Conservation (phyloP, 2,113 vertebrate species). For the Mus spicilegus region DNA sequence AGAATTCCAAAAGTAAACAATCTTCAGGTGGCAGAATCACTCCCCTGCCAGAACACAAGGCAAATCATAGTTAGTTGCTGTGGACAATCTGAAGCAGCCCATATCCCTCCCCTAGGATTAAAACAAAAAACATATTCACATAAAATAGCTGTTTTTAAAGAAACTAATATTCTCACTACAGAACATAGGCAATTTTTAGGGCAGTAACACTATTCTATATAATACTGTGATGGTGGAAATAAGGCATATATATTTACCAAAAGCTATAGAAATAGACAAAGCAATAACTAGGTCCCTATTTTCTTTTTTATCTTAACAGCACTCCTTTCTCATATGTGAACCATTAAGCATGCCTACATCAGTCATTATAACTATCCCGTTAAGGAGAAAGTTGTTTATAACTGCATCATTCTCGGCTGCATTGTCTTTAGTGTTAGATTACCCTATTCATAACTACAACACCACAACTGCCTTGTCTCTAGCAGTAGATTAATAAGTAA, state of each 20-base stretch:
- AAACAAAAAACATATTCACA: too few species aligned
- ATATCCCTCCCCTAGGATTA: too few species aligned
- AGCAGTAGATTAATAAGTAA: neutral
- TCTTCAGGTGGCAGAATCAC: too few species aligned
- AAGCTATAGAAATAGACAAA: neutral
- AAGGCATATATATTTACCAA: neutral
- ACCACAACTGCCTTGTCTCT: neutral
- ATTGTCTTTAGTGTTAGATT: neutral
- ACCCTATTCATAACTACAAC: neutral
- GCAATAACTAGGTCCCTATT: neutral
- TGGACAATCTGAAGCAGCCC: too few species aligned
- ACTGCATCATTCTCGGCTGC: neutral
- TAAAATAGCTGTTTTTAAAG: too few species aligned
- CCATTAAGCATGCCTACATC: neutral
- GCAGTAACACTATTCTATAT: neutral
- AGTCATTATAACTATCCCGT: neutral
- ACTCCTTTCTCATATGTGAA: neutral
- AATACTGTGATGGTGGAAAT: neutral
- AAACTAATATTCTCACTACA: too few species aligned
- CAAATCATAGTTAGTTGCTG: too few species aligned
- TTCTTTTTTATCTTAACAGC: neutral
- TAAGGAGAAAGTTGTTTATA: neutral
- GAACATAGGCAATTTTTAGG: neutral
- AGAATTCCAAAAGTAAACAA: too few species aligned
- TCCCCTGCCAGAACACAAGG: too few species aligned